These are phyloP conservation scores for Nothoprocta perdicaria DNA, from an alignment of 2,113 vertebrate species.

Conservation along the genomic window DNA sequence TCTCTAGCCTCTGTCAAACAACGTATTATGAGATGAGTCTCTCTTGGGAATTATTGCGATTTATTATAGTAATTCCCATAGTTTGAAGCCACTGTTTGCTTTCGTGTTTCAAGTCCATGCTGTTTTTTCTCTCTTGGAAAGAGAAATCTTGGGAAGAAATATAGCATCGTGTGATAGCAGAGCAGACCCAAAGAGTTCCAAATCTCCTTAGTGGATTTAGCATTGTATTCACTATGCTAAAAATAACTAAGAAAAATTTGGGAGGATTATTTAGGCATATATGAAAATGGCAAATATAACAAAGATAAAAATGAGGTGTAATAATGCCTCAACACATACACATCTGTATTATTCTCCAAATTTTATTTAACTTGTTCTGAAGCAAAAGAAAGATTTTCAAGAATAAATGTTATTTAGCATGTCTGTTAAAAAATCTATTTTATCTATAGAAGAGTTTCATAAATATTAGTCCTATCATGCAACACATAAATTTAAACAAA, in stretches of 20 bases:
- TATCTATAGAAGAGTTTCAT: background rate
- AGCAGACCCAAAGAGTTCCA: background rate
- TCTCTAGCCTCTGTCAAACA: background rate
- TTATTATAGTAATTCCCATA: background rate
- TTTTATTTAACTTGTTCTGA: background rate
- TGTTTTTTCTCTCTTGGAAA: background rate
- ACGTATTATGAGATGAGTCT: background rate
- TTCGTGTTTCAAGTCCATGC: background rate
- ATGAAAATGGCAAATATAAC: background rate
- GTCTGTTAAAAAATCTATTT: background rate
- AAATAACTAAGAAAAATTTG: background rate
- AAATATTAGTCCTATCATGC: background rate
- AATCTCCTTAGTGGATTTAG: background rate
- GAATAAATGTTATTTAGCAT: background rate
- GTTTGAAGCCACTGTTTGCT: background rate
- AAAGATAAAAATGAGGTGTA: too few relatives aligned
- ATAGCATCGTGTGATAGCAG: background rate
- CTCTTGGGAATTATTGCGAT: too few relatives aligned
- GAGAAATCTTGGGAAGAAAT: background rate
- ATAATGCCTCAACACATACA: background rate
- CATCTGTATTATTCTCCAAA: background rate
- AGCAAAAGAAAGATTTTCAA: background rate
- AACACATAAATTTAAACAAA: background rate
- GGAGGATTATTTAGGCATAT: background rate
- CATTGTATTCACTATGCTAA: background rate